phyloP scores from a whole-genome alignment of 2,888 invertebrate genomes.

The Eristalis intricaria region DNA sequence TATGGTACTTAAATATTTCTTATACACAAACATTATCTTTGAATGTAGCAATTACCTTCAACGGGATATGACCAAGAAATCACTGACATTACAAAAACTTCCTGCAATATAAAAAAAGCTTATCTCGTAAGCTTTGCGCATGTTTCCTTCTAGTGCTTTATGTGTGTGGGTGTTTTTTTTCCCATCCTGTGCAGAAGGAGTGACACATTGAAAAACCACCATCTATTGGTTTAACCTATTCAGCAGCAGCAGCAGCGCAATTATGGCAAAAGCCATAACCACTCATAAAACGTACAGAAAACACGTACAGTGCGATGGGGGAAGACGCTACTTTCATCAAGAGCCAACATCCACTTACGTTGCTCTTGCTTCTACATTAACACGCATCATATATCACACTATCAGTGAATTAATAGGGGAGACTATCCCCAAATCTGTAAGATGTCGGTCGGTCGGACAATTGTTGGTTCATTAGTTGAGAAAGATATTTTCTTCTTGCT shows the following conservation, averaged over 20 bases:
- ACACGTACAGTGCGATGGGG: slow-evolving; percentile 40
- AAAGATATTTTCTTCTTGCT: not conserved
- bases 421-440: slow-evolving; percentile 65
- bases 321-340: slow-evolving; percentile 52
- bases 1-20: not conserved
- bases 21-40: not conserved
- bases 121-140: slow-evolving; percentile 44
- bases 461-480: slow-evolving; percentile 35
- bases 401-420: slow-evolving; percentile 65
- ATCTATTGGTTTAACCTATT: slow-evolving; percentile 27
- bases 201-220: slow-evolving; percentile 32
- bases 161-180: not conserved
- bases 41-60: not conserved
- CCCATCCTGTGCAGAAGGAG: slow-evolving; percentile 4
- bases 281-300: slow-evolving; percentile 59
- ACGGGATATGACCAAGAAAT: not conserved
- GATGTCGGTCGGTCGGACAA: slow-evolving; percentile 60
- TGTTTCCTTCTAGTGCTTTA: slow-evolving; percentile 15
- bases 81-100: slow-evolving; percentile 28
- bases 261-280: slow-evolving; percentile 65
- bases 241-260: slow-evolving; percentile 49
- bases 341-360: slow-evolving; percentile 57
- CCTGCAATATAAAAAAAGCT: slow-evolving; percentile 15
- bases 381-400: slow-evolving; percentile 58
- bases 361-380: slow-evolving; percentile 56